phyloP scores from a whole-genome alignment of 2,888 invertebrate species.

The Trachelus iudaicus region DNA sequence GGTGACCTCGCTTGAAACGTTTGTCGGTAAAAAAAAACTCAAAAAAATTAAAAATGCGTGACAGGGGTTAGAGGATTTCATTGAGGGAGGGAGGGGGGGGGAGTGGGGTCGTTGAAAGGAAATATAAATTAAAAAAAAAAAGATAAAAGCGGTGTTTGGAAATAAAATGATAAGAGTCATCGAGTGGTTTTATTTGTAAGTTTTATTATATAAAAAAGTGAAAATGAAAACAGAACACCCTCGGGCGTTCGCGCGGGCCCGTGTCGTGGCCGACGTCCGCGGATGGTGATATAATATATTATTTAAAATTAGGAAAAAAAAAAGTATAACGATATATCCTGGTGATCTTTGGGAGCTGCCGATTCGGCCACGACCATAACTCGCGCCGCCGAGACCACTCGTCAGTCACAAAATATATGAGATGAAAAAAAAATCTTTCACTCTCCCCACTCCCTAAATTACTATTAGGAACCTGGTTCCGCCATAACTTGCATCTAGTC shows the following conservation, averaged over 20 bases:
- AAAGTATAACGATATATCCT: conserved; percentile 36
- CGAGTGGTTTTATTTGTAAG: conserved; percentile 46
- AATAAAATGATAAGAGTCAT: conserved; percentile 30
- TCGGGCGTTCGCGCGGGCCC: conserved; percentile 43
- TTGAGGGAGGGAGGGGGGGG: rapidly evolving
- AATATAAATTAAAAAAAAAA: conserved; percentile 15
- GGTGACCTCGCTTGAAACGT: too few species aligned
- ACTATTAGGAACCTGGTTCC: conserved; percentile 30
- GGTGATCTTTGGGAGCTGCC: conserved; percentile 53
- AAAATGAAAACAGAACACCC: conserved; percentile 55
- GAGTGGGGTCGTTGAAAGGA: conserved; percentile 21
- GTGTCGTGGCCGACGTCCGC: conserved; percentile 42
- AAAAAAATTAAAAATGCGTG: too few species aligned
- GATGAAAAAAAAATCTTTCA: conserved; percentile 37
- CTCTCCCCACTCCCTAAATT: conserved; percentile 47
- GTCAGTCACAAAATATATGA: conserved; percentile 53
- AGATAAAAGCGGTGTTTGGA: conserved; percentile 21
- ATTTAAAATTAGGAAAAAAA: conserved; percentile 36
- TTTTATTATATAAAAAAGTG: conserved; percentile 57
- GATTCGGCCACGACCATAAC: conserved; percentile 45
- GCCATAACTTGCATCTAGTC: conserved; percentile 23
- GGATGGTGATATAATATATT: conserved; percentile 40
- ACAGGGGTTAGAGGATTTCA: too few species aligned
- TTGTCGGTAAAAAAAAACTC: too few species aligned
- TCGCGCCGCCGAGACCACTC: conserved; percentile 50